A percentile compares a stretch with the other conserved stretches of the same genome.
Conservation (phyloP, 2,113 vertebrate genomes). For the Carassius carassius region DNA sequence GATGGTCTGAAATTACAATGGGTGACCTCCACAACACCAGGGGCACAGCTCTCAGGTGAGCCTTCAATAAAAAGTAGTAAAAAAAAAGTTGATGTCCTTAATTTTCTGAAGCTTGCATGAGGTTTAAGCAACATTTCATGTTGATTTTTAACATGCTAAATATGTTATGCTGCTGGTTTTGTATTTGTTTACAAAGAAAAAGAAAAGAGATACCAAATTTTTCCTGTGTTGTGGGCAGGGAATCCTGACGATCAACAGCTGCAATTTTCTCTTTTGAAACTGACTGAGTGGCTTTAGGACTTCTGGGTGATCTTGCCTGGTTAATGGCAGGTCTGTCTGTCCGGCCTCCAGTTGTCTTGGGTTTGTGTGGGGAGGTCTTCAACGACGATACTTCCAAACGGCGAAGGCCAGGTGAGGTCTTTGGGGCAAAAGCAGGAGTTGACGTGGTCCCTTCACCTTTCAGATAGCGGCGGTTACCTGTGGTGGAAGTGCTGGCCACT, state of each 20-base stretch:
- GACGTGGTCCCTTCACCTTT: slow-evolving; percentile 31
- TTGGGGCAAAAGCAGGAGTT: slow-evolving; percentile 1
- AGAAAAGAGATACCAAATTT: slow-evolving; percentile 67
- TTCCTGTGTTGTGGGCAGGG: slow-evolving; percentile 30
- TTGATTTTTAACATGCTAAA: no score
- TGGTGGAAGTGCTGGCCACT: background rate
- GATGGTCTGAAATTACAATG: slow-evolving; percentile 87
- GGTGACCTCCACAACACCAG: slow-evolving; percentile 70
- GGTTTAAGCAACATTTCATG: background rate
- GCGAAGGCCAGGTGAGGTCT: slow-evolving; percentile 42
- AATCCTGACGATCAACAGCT: slow-evolving; percentile 64
- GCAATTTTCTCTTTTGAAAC: slow-evolving; percentile 64
- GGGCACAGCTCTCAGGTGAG: slow-evolving; percentile 55
- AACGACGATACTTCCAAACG: slow-evolving; percentile 36
- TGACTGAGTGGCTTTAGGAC: slow-evolving; percentile 20
- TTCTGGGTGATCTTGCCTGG: slow-evolving; percentile 45
- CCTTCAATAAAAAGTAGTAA: slow-evolving; percentile 45
- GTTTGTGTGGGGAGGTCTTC: slow-evolving; percentile 45
- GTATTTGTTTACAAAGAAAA: background rate
- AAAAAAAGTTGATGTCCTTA: background rate
- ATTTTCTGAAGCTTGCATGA: background rate
- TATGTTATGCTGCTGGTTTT: no score
- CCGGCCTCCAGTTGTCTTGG: slow-evolving; percentile 39
- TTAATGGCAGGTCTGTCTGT: slow-evolving; percentile 34
- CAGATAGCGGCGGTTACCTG: background rate